phyloP scores from a whole-genome alignment of 2,797 vertebrate genomes.

The Podarcis lilfordi region DNA sequence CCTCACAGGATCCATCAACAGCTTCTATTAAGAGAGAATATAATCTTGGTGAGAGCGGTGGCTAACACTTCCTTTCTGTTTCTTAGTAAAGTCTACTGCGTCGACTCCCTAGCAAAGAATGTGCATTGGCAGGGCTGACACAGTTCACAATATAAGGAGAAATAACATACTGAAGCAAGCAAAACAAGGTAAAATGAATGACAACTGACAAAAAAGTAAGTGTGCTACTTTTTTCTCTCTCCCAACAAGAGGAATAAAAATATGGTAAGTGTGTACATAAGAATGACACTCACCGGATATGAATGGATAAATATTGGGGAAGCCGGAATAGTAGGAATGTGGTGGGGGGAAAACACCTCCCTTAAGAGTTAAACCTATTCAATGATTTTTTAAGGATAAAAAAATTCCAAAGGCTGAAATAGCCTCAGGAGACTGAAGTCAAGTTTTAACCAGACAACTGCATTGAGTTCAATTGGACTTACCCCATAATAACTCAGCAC shows the following conservation, averaged over 20 bases:
- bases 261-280: constrained; percentile 71
- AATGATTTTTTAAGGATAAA: constrained; percentile 18
- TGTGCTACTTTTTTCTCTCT: constrained; percentile 65
- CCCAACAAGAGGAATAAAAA: constrained; percentile 74
- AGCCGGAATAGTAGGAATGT: constrained; percentile 6
- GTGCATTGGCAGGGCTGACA: constrained; percentile 74
- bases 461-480: neutral
- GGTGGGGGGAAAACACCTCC: constrained; percentile 32
- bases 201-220: constrained; percentile 78
- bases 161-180: constrained; percentile 75
- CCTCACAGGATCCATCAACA: constrained; percentile 83
- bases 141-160: constrained; percentile 72
- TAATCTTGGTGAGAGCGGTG: constrained; percentile 80
- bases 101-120: constrained; percentile 69
- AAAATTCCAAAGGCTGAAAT: neutral
- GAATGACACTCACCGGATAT: constrained; percentile 66
- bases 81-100: constrained; percentile 80
- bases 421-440: neutral
- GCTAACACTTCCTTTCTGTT: constrained; percentile 80
- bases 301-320: constrained; percentile 66
- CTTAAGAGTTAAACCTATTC: constrained; percentile 39
- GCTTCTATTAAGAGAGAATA: constrained; percentile 82
- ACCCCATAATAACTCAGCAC: neutral
- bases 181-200: constrained; percentile 77
- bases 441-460: neutral